Evolutionary conservation across 1,140 invertebrate species (phyloP).

Genomic region (Hetaerina americana): DNA sequence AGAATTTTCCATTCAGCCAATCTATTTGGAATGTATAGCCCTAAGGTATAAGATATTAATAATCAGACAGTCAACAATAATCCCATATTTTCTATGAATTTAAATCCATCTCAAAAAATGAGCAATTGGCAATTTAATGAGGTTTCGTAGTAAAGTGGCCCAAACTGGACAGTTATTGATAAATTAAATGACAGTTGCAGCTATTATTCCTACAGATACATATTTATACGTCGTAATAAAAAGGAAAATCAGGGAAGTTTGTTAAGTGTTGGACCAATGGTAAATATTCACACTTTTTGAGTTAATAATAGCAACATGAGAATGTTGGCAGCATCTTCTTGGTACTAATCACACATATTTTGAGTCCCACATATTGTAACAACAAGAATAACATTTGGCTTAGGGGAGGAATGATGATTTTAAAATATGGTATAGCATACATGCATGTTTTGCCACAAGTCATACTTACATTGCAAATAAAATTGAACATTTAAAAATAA

Average conservation of each 20-base stretch:
- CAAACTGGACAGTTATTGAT: background rate
- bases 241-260: background rate
- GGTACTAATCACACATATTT: background rate
- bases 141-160: background rate
- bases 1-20: background rate
- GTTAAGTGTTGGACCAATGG: background rate
- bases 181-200: background rate
- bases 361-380: background rate
- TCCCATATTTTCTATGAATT: background rate
- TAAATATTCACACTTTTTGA: background rate
- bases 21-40: background rate
- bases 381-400: background rate
- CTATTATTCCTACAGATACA: background rate
- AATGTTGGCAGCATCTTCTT: background rate
- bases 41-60: background rate
- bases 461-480: no score
- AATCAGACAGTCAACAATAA: background rate
- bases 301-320: background rate
- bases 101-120: background rate
- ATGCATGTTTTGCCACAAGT: background rate
- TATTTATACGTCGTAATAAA: background rate
- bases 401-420: background rate
- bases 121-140: background rate
- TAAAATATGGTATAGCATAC: background rate
- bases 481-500: background rate